A percentile compares a stretch with the other conserved stretches of the same genome.
Evolutionary conservation across 2,888 invertebrate genomes (phyloP).

Genomic region (Meteorus colon): DNA sequence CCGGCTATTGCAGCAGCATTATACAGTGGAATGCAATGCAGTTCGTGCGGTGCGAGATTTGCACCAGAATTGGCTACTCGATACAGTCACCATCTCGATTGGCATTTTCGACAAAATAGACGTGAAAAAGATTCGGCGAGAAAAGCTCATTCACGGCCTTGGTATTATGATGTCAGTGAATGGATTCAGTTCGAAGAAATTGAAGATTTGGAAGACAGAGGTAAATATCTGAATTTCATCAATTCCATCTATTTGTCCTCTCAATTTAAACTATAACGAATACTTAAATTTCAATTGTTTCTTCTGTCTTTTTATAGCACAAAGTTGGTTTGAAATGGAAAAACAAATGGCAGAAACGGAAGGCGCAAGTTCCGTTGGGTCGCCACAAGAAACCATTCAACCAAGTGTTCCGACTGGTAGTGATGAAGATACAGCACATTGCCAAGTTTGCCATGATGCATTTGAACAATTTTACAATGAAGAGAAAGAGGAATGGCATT

Average conservation of each 20-base stretch:
- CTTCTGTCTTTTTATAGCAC: conserved; percentile 76
- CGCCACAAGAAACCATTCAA: conserved; percentile 77
- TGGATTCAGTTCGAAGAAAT: conserved; percentile 97
- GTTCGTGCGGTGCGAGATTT: conserved; percentile 96
- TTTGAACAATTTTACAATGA: conserved; percentile 98
- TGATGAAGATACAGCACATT: conserved; percentile 80
- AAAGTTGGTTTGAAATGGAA: conserved; percentile 90
- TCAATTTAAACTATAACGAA: background rate
- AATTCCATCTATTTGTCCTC: background rate
- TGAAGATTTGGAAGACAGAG: conserved; percentile 91
- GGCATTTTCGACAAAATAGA: conserved; percentile 97
- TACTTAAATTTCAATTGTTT: conserved; percentile 20
- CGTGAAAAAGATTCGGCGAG: conserved; percentile 89
- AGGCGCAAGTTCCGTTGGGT: conserved; percentile 75
- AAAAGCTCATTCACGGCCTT: conserved; percentile 87
- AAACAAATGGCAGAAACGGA: conserved; percentile 76
- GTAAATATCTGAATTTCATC: conserved; percentile 69
- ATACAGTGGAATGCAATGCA: conserved; percentile 96
- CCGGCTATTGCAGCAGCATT: conserved; percentile 81
- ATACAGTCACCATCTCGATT: conserved; percentile 97
- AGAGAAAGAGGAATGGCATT: conserved; percentile 98
- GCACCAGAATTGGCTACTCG: conserved; percentile 90
- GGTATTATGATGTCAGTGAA: conserved; percentile 92
- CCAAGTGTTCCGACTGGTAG: conserved; percentile 84
- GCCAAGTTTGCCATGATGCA: conserved; percentile 93